Evolutionary conservation across 2,797 vertebrate genomes (phyloP).

Genomic region (Thunnus albacares): DNA sequence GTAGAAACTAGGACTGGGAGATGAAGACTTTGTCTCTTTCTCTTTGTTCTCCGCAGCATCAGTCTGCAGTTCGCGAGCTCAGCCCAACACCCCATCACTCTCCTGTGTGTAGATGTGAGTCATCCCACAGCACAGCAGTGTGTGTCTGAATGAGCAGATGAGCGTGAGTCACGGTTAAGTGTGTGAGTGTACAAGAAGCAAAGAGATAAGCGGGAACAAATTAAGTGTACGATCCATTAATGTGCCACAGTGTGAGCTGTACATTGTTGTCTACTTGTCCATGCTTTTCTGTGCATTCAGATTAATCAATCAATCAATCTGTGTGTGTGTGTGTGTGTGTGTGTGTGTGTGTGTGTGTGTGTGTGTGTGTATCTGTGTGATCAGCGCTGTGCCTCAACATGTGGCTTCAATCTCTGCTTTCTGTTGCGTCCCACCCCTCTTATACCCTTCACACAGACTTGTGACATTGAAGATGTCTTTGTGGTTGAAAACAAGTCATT

Average conservation of each 20-base stretch:
- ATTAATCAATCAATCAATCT: constrained; percentile 75
- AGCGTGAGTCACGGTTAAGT: constrained; percentile 52
- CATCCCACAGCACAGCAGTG: constrained; percentile 29
- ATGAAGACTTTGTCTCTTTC: constrained; percentile 23
- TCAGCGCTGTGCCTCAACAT: constrained; percentile 67
- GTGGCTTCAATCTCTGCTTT: constrained; percentile 78
- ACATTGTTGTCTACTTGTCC: constrained; percentile 33
- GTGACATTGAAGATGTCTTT: constrained; percentile 54
- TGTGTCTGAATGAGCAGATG: constrained; percentile 35
- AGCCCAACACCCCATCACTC: constrained; percentile 44
- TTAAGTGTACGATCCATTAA: background rate
- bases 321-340: constrained; percentile 24
- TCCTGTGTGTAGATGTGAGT: constrained; percentile 54
- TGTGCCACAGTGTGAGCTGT: background rate
- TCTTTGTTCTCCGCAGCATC: constrained; percentile 26
- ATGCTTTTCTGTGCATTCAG: constrained; percentile 49
- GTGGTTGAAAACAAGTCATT: constrained; percentile 67
- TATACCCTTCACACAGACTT: constrained; percentile 60
- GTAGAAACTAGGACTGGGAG: constrained; percentile 18
- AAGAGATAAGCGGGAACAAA: background rate
- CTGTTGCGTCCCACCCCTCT: constrained; percentile 64
- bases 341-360: constrained; percentile 20
- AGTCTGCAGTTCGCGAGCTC: constrained; percentile 16
- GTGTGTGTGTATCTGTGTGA: constrained; percentile 13
- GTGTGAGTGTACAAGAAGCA: constrained; percentile 21